Evolutionary conservation across 2,113 vertebrate genomes (phyloP).

Genomic region (Paramormyrops kingsleyae): DNA sequence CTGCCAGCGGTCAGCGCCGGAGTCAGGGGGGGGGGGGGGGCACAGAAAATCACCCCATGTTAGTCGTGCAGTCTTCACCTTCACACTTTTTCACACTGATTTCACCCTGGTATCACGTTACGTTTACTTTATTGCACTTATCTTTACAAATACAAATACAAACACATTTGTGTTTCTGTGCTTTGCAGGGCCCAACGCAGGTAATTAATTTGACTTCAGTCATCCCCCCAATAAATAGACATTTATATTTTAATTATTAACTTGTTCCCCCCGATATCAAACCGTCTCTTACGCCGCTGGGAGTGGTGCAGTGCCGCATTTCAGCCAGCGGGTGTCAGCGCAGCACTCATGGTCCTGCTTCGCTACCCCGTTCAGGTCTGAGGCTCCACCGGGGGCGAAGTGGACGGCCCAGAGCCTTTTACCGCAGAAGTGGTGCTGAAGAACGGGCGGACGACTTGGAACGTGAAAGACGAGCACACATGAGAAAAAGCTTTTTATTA

Average conservation of each 20-base stretch:
- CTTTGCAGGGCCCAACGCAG: neutral
- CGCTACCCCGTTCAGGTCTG: neutral
- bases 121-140: neutral
- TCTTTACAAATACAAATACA: neutral
- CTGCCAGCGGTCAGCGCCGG: neutral
- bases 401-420: neutral
- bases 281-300: neutral
- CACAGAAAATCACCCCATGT: neutral
- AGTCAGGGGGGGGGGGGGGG: neutral
- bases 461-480: neutral
- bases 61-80: neutral
- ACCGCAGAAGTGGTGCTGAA: neutral
- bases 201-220: neutral
- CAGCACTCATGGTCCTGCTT: neutral
- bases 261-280: neutral
- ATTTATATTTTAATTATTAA: neutral
- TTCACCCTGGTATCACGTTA: neutral
- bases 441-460: neutral
- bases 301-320: neutral
- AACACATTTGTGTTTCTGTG: neutral
- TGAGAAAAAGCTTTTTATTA: neutral
- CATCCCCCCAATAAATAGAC: neutral
- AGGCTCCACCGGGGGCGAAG: neutral
- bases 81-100: neutral
- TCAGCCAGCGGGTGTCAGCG: slow-evolving; percentile 4